Evolutionary conservation across 2,888 invertebrate genomes (phyloP).

Genomic region (Sphaeridia pumilis): DNA sequence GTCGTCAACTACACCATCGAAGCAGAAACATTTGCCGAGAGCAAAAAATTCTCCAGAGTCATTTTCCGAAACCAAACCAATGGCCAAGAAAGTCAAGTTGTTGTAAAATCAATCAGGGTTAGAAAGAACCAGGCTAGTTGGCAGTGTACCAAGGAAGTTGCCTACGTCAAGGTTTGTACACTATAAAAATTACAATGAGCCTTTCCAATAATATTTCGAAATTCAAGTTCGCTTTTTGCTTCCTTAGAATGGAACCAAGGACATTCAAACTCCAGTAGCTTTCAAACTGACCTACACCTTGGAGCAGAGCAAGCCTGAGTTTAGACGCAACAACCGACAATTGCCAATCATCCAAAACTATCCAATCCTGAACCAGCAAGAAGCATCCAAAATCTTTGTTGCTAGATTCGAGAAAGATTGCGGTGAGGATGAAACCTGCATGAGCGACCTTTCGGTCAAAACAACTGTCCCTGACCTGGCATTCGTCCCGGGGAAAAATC

Average conservation of each 20-base stretch:
- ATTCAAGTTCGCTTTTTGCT: too few species aligned
- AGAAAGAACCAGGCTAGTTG: slow-evolving; percentile 38
- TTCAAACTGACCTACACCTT: slow-evolving; percentile 75
- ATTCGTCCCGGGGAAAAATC: slow-evolving; percentile 21
- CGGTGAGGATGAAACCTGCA: slow-evolving; percentile 72
- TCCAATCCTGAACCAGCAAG: slow-evolving; percentile 79
- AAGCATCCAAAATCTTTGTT: slow-evolving; percentile 64
- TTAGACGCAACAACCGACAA: slow-evolving; percentile 41
- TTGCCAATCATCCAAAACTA: slow-evolving; percentile 62
- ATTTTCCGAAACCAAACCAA: slow-evolving; percentile 52
- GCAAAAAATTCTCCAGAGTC: slow-evolving; percentile 66
- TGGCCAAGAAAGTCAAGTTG: slow-evolving; percentile 37
- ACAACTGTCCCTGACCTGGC: slow-evolving; percentile 52
- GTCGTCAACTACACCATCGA: slow-evolving; percentile 64
- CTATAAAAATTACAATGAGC: too few species aligned
- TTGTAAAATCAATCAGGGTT: slow-evolving; percentile 37
- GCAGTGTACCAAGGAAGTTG: slow-evolving; percentile 62
- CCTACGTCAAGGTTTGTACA: slow-evolving; percentile 63
- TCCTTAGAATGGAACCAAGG: slow-evolving; percentile 59
- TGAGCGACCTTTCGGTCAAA: slow-evolving; percentile 61
- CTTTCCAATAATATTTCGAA: too few species aligned
- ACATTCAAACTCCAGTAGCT: slow-evolving; percentile 76
- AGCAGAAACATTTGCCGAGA: slow-evolving; percentile 65
- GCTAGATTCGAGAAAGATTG: slow-evolving; percentile 87
- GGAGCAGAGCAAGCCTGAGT: slow-evolving; percentile 52